A percentile compares a stretch with the other conserved stretches of the same genome.
Evolutionary conservation across 2,797 vertebrate species (phyloP).

Genomic region (Anisognathus igniventris): DNA sequence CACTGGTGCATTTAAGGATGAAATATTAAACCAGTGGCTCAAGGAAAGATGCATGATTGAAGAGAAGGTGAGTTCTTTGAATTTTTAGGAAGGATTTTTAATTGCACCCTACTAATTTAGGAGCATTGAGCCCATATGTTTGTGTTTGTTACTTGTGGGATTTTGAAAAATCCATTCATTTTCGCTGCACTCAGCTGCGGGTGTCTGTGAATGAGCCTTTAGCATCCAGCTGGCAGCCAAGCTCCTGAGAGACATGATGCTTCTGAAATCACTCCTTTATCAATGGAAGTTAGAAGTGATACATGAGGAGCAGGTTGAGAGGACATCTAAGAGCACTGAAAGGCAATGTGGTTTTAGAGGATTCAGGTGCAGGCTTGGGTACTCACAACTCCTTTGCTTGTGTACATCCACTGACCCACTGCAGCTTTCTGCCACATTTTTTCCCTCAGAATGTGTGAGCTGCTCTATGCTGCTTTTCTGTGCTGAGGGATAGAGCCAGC

Average conservation of each 20-base stretch:
- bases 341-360: neutral
- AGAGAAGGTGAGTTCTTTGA: conserved; percentile 83
- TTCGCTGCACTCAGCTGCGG: neutral
- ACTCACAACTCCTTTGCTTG: neutral
- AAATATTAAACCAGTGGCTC: conserved; percentile 94
- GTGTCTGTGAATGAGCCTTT: neutral
- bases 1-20: conserved; percentile 96
- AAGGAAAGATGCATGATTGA: conserved; percentile 91
- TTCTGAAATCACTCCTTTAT: neutral
- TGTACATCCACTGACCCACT: neutral
- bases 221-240: neutral
- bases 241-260: neutral
- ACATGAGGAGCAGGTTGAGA: neutral
- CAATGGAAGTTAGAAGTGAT: neutral
- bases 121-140: neutral
- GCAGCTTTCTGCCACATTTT: neutral
- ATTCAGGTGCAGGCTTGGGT: neutral
- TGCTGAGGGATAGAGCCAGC: neutral
- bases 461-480: neutral
- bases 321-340: neutral
- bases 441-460: neutral
- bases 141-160: neutral
- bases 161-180: neutral
- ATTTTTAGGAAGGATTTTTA: neutral
- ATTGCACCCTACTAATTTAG: neutral